Evolutionary conservation across 2,888 invertebrate species (phyloP), one percentile per base, ranked within the genome.

Genomic region (Eupithecia pulchellata): DNA sequence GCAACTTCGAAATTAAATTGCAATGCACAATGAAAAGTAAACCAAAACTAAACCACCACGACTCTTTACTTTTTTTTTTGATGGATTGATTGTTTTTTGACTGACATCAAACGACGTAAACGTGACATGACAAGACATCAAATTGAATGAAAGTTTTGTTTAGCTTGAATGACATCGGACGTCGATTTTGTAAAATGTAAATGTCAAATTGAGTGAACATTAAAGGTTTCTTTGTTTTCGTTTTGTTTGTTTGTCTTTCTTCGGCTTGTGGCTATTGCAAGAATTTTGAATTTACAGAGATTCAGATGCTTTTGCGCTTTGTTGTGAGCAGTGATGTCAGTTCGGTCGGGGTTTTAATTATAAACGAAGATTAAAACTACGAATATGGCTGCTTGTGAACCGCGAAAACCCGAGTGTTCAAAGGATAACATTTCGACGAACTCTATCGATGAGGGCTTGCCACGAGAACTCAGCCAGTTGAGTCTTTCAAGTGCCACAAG

Each of bases 401-500:
- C 90, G 71, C 91, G 89, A 78, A 93, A 91, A 81, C 77, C 89
- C 32, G 93, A 93, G 78, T 73, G 84, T 73, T 86, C 91, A 60
- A 94, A 92, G 76, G 94, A 94, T 79, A 94, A 91, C 80, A 88
- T 94, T 74, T 94, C 94, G n/a, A 94, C 89, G 27, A 93, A 90
- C 81, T 94, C 94, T 14, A 89, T 92, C 71, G 95, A 95, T 75
- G 95, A 95, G 83, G 96, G 91, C 75, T 86, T 96, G 72, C 95
- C 96, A 39, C 92, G 96, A 76, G 97, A 97, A 81, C 95, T 96
- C 75, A 96, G 96, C 82, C 94, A 96, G 84, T 90, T 95, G 69
- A 96, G 96, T 80, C 90, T 96, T 78, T 90, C 96, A 75, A 96
- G 96, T 78, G 93, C 96, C 74, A 95, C 95, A 67, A 96, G 97